Evolutionary conservation across 2,797 vertebrate species (phyloP), one percentile per base, ranked within the genome.

Genomic region (Oophaga sylvatica): DNA sequence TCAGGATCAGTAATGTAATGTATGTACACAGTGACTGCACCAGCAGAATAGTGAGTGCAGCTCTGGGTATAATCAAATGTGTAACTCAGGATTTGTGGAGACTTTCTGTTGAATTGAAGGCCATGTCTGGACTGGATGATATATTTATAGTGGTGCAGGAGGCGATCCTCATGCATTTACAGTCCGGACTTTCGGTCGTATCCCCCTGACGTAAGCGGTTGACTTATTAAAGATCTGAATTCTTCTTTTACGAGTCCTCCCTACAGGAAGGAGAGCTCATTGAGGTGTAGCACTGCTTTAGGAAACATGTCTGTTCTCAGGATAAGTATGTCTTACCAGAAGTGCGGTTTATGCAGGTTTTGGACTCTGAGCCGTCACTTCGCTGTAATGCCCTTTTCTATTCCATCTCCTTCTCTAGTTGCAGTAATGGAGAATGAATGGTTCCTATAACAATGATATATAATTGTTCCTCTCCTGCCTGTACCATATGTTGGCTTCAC

Each of bases 211-310:
- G n/a, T 81, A 81, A 45, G 48, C 45, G 15, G 31, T 12, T 20
- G 80, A 82, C 63, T 56, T 56, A 56, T 29, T 57, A 29, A 67
- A 75, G n/a, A 67, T 56, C 70, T 45, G 60, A 65, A 77, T 76
- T 22, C n/a, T 57, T 59, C 41, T 19, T 79, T 85, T 68, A 79
- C 41, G 13, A 76, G 26, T 16, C 45, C 71, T 62, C 67, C 6
- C 65, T 56, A 67, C 20, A 63, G 59, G 75, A 57, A 70, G 48
- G 26, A 57, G n/a, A 71, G 62, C n/a, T 48, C 63, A 9, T 71
- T 31, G 0, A 31, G 16, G 22, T 41, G 56, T 57, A 19, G 17
- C 15, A 48, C 4, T 1, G 19, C 31, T 45, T 75, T 60, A 68
- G 7, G 29, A 26, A 68, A 56, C 12, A 7, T 81, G 29, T 68